A percentile compares a stretch with the other conserved stretches of the same genome.
These are phyloP conservation scores for Taeniopygia guttata DNA, from an alignment of 2,797 vertebrate genomes.

Conservation along the genomic window DNA sequence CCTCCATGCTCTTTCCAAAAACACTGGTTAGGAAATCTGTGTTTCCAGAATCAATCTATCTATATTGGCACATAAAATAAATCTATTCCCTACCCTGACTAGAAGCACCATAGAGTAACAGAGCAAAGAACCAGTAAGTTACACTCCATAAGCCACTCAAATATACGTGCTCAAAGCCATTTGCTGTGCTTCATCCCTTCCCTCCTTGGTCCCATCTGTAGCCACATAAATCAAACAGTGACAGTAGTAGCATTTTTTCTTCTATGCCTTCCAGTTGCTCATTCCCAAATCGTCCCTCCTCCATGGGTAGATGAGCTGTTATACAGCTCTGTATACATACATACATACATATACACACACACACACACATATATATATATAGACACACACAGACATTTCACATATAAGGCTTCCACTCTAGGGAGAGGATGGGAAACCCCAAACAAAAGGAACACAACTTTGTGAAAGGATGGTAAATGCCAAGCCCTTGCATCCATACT, in stretches of 20 bases:
- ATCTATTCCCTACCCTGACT: background rate
- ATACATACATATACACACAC: fast-evolving
- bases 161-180: background rate
- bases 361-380: fast-evolving
- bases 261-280: background rate
- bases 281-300: background rate
- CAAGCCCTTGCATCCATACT: background rate
- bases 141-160: background rate
- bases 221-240: background rate
- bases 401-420: background rate
- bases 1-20: background rate
- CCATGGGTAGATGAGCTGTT: background rate
- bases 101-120: background rate
- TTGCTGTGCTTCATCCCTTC: background rate
- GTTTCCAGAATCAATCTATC: background rate
- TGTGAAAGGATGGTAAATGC: background rate
- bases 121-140: background rate
- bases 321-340: background rate
- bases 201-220: background rate
- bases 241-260: background rate
- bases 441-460: background rate
- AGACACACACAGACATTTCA: background rate
- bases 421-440: background rate
- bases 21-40: background rate
- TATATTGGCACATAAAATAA: background rate